phyloP scores from a whole-genome alignment of 1,140 invertebrate species.

The Asbolus verrucosus region DNA sequence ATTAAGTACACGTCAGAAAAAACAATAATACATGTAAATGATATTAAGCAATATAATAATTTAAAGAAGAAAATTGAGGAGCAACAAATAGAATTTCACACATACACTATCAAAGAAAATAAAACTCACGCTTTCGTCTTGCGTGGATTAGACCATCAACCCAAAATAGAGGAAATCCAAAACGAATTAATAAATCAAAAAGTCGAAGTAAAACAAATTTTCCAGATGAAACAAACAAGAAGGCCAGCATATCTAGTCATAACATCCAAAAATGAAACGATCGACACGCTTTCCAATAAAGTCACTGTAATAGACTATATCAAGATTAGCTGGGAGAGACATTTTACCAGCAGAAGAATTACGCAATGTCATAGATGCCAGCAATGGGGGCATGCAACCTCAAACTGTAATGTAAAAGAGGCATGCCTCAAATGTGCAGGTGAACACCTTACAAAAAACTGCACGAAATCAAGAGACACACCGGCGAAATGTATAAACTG shows the following conservation, averaged over 20 bases:
- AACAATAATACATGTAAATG: no score
- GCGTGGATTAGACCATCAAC: constrained; percentile 21
- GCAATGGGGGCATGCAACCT: constrained; percentile 60
- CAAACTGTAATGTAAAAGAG: constrained; percentile 55
- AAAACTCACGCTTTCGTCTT: constrained; percentile 40
- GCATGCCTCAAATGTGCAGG: constrained; percentile 62
- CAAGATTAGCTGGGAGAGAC: constrained; percentile 51
- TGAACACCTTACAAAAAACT: constrained; percentile 58
- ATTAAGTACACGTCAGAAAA: no score
- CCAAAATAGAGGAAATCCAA: constrained; percentile 12
- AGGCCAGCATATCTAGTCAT: constrained; percentile 13
- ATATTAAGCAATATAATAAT: no score
- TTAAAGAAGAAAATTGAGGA: no score
- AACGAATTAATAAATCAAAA: not conserved
- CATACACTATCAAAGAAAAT: constrained; percentile 24
- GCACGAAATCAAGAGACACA: constrained; percentile 48
- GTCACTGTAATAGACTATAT: not conserved
- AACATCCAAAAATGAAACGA: constrained; percentile 7
- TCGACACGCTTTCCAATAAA: constrained; percentile 3
- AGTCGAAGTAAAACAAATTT: not conserved
- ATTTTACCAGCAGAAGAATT: constrained; percentile 51
- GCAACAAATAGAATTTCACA: constrained; percentile 43
- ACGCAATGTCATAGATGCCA: constrained; percentile 62
- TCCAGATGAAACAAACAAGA: constrained; percentile 25
- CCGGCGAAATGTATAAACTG: constrained; percentile 23